Conservation (phyloP, 1,140 invertebrate genomes). For the Camponotus vicinus region DNA sequence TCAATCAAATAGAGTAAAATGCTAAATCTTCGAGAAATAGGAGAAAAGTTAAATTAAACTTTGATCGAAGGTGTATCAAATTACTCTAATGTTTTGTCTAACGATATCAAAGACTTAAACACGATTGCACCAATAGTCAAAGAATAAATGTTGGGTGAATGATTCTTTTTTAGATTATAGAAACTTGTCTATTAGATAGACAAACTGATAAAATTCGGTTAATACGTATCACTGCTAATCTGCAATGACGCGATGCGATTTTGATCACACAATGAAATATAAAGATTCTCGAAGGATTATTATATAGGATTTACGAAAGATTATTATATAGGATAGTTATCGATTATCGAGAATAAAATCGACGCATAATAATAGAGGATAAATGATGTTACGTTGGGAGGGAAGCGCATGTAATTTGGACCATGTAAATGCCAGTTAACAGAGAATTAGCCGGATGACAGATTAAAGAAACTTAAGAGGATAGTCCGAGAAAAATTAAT, state of each 20-base stretch:
- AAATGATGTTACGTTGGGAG: conserved; percentile 8
- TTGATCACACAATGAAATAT: not conserved
- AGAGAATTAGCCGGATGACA: conserved; percentile 42
- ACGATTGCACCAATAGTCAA: not conserved
- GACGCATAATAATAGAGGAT: not conserved
- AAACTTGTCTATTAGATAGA: not conserved
- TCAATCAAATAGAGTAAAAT: not conserved
- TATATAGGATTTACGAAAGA: not conserved
- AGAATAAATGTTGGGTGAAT: not conserved
- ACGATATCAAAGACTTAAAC: not conserved
- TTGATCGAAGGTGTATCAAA: conserved; percentile 16
- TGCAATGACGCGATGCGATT: not conserved
- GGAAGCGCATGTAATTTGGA: not conserved
- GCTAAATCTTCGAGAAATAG: not conserved
- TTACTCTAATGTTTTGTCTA: not conserved
- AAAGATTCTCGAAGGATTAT: conserved; percentile 18
- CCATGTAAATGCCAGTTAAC: conserved; percentile 37
- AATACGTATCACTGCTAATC: conserved; percentile 14
- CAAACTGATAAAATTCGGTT: not conserved
- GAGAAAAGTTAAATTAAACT: conserved; percentile 26
- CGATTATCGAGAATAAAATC: not conserved
- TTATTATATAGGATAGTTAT: conserved; percentile 1
- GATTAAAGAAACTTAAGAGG: conserved; percentile 4
- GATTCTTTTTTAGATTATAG: not conserved
- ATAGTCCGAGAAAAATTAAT: conserved; percentile 1